These are phyloP conservation scores for Drosophila azteca DNA, from an alignment of 1,140 invertebrate genomes.

Conservation along the genomic window DNA sequence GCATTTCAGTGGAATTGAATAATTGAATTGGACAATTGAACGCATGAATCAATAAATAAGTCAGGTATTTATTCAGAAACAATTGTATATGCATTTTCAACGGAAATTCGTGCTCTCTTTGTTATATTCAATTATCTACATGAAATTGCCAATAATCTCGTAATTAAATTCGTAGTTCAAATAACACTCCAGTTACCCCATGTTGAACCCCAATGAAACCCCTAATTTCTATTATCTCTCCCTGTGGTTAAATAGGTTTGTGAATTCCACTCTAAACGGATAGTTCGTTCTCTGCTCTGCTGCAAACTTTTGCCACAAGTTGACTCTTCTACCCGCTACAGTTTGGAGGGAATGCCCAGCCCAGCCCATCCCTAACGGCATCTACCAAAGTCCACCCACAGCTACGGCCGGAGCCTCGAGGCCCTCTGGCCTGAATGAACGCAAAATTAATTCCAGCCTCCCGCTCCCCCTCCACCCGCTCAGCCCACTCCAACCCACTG, in stretches of 20 bases:
- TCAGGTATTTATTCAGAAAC: background rate
- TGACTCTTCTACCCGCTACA: background rate
- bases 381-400: background rate
- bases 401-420: background rate
- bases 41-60: background rate
- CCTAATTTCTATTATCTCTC: constrained; percentile 27
- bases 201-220: constrained; percentile 31
- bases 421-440: constrained; percentile 47
- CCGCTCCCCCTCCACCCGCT: constrained; percentile 44
- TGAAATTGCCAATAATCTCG: too few species aligned
- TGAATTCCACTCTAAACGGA: constrained; percentile 36
- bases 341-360: background rate
- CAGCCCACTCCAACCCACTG: background rate
- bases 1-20: constrained; percentile 16
- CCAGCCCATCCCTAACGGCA: background rate
- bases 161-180: background rate
- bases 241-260: constrained; percentile 37
- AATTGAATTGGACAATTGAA: background rate
- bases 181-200: background rate
- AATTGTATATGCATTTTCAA: too few species aligned
- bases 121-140: too few species aligned
- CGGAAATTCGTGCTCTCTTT: too few species aligned
- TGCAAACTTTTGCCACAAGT: constrained; percentile 51
- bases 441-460: constrained; percentile 61
- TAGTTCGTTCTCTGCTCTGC: constrained; percentile 28